These are phyloP conservation scores for Drosophila kokeensis DNA, from an alignment of 2,888 invertebrate species.

Conservation along the genomic window DNA sequence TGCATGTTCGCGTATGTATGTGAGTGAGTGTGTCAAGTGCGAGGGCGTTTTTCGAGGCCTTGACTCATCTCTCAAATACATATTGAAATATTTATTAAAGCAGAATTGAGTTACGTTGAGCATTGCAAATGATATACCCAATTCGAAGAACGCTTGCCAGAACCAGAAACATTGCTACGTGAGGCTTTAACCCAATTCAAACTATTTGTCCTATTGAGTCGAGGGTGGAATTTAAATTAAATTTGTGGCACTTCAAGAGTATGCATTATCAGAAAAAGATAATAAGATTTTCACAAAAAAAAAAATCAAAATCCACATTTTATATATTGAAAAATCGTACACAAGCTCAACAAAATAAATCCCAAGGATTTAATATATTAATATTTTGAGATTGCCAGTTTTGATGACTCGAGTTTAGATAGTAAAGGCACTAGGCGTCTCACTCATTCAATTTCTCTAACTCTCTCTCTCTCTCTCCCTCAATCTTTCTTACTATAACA, in stretches of 20 bases:
- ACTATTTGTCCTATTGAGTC: not conserved
- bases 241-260: slow-evolving; percentile 5
- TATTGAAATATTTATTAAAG: slow-evolving; percentile 56
- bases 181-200: slow-evolving; percentile 3
- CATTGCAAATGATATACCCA: slow-evolving; percentile 23
- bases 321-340: not conserved
- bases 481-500: not conserved
- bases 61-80: slow-evolving; percentile 25
- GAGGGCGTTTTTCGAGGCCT: slow-evolving; percentile 29
- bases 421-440: not conserved
- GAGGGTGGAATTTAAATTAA: slow-evolving; percentile 19
- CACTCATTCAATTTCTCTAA: not conserved
- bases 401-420: too few relatives aligned
- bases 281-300: not conserved
- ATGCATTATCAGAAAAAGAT: not conserved
- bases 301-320: not conserved
- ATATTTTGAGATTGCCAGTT: not conserved
- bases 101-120: slow-evolving; percentile 39
- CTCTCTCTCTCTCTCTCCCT: not conserved
- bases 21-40: slow-evolving; percentile 29
- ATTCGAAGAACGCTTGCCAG: slow-evolving; percentile 11
- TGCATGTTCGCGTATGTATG: not conserved
- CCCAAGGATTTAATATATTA: too few relatives aligned
- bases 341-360: not conserved
- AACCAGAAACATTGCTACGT: not conserved